Conservation (phyloP, 2,888 invertebrate species). For the Hypselothyrea guttata region DNA sequence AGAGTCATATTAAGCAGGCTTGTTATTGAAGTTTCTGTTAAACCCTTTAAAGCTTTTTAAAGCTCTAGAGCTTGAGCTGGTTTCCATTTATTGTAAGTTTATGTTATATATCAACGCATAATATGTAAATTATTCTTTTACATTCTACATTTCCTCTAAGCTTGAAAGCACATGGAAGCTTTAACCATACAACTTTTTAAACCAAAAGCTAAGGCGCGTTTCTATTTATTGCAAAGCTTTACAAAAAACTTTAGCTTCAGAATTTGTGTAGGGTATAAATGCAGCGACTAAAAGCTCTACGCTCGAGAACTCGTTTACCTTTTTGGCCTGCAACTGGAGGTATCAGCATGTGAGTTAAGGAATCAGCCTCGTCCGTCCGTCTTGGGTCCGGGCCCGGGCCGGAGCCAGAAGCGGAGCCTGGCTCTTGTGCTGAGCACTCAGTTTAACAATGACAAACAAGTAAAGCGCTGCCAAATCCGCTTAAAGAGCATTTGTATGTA, state of each 20-base stretch:
- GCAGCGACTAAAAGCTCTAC: background rate
- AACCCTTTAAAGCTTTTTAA: no score
- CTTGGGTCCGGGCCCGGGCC: conserved; percentile 2
- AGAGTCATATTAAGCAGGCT: no score
- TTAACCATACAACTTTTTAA: no score
- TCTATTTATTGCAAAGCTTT: no score
- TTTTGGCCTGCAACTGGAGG: conserved; percentile 8
- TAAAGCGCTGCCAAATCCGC: conserved; percentile 71
- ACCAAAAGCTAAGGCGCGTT: no score
- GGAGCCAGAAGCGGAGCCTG: no score
- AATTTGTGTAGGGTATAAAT: conserved; percentile 32
- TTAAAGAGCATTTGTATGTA: conserved; percentile 76
- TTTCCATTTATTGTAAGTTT: no score
- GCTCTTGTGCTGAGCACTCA: conserved; percentile 69
- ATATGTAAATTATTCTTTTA: no score
- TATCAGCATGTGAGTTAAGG: conserved; percentile 14
- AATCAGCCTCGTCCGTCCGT: conserved; percentile 10
- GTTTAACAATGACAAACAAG: conserved; percentile 76
- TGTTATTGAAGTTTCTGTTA: no score
- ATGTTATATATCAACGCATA: no score
- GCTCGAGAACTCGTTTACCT: conserved; percentile 10
- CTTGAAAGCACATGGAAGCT: background rate
- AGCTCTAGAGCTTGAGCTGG: no score
- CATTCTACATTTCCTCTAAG: background rate
- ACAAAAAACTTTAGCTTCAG: no score